phyloP scores from a whole-genome alignment of 2,888 invertebrate genomes.

The Heliconius charithonia region DNA sequence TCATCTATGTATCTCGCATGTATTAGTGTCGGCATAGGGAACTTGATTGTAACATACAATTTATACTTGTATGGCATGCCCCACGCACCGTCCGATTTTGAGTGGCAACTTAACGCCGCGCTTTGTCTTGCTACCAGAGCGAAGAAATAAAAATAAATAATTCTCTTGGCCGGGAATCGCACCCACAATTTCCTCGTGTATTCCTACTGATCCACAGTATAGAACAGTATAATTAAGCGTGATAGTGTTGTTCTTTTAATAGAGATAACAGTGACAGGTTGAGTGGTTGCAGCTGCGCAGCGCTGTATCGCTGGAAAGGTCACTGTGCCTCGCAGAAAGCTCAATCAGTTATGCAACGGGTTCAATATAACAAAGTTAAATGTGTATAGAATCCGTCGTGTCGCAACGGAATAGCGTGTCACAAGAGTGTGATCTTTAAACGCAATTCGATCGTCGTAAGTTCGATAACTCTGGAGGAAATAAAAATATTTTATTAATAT shows the following conservation, averaged over 20 bases:
- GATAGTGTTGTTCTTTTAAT: background rate
- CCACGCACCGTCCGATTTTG: background rate
- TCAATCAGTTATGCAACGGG: slow-evolving; percentile 31
- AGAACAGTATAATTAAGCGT: background rate
- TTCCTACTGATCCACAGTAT: background rate
- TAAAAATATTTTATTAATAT: too few species aligned
- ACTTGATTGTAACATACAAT: too few species aligned
- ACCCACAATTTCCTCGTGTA: background rate
- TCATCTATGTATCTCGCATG: too few species aligned
- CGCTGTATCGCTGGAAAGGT: slow-evolving; percentile 25
- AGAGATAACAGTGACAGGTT: slow-evolving; percentile 14
- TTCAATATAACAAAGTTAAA: background rate
- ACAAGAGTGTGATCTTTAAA: too few species aligned
- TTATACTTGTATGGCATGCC: background rate
- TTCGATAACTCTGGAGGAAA: too few species aligned
- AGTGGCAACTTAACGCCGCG: background rate
- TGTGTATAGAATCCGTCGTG: too few species aligned
- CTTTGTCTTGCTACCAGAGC: background rate
- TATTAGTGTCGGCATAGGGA: too few species aligned
- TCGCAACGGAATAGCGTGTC: too few species aligned
- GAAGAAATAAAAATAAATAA: background rate
- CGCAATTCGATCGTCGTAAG: too few species aligned
- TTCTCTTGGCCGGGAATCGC: too few species aligned
- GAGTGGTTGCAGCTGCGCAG: slow-evolving; percentile 19
- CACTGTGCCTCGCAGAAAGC: slow-evolving; percentile 27